Conservation (phyloP, 2,113 vertebrate genomes). For the Carassius carassius region DNA sequence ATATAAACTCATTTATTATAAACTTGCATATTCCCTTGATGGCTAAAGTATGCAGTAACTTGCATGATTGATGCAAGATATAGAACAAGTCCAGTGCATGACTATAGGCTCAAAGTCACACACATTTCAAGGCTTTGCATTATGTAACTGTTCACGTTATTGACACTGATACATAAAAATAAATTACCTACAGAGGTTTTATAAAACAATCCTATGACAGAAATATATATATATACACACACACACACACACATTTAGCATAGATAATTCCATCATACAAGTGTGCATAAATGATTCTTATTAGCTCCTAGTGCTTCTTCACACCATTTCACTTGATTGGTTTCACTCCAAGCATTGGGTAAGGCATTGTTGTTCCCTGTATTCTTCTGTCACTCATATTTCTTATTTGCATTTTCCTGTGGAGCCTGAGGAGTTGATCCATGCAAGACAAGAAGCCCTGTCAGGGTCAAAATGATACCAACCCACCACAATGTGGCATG, state of each 20-base stretch:
- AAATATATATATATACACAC: background rate
- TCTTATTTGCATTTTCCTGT: slow-evolving; percentile 60
- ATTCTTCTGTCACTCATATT: slow-evolving; percentile 57
- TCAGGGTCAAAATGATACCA: slow-evolving; percentile 81
- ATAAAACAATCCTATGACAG: background rate
- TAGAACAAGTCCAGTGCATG: background rate
- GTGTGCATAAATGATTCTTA: background rate
- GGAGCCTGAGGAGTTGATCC: slow-evolving; percentile 57
- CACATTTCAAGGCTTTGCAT: slow-evolving; percentile 2
- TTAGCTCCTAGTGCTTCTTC: background rate
- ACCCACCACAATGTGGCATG: slow-evolving; percentile 86
- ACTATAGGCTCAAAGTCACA: slow-evolving; percentile 2
- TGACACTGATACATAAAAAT: background rate
- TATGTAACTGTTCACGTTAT: background rate
- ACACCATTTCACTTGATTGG: background rate
- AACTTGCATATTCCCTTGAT: background rate
- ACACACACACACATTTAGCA: background rate
- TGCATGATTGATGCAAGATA: background rate
- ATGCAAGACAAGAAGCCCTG: slow-evolving; percentile 83
- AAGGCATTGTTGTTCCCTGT: background rate
- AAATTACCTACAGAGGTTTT: background rate
- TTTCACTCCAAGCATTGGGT: background rate
- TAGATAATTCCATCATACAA: background rate
- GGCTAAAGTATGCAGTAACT: background rate
- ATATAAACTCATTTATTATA: background rate